Conservation (phyloP, 2,797 vertebrate genomes). For the Cossypha polioptera region DNA sequence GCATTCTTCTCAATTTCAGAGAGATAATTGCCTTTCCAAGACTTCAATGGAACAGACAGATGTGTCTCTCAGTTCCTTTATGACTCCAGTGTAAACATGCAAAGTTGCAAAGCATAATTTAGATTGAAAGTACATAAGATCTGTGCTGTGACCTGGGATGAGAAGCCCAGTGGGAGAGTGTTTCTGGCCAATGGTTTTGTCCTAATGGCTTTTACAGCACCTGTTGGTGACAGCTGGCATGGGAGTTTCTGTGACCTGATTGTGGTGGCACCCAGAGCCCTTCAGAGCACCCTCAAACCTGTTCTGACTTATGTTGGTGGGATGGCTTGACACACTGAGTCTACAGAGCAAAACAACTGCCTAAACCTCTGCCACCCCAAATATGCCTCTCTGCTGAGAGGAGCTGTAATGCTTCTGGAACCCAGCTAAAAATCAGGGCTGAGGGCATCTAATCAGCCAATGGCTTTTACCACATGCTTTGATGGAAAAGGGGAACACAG, state of each 20-base stretch:
- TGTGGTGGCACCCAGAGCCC: background rate
- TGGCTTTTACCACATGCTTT: background rate
- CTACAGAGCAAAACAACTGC: background rate
- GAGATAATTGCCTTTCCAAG: background rate
- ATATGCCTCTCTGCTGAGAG: background rate
- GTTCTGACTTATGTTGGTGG: background rate
- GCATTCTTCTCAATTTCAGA: background rate
- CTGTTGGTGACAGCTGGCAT: background rate
- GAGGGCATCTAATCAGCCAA: background rate
- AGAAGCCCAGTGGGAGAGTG: background rate
- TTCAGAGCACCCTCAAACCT: background rate
- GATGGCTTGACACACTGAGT: background rate
- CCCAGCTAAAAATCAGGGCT: background rate
- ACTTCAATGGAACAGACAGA: background rate
- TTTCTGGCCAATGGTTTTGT: background rate
- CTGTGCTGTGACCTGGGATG: background rate
- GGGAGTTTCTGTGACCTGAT: background rate
- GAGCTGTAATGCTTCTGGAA: background rate
- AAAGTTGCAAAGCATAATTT: background rate
- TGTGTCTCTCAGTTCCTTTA: background rate
- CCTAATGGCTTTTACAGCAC: background rate
- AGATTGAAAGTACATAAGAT: background rate
- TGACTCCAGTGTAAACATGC: background rate
- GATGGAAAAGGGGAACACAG: background rate
- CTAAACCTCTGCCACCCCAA: background rate